Conservation (phyloP, 2,113 vertebrate genomes). For the Pseudonaja textilis region DNA sequence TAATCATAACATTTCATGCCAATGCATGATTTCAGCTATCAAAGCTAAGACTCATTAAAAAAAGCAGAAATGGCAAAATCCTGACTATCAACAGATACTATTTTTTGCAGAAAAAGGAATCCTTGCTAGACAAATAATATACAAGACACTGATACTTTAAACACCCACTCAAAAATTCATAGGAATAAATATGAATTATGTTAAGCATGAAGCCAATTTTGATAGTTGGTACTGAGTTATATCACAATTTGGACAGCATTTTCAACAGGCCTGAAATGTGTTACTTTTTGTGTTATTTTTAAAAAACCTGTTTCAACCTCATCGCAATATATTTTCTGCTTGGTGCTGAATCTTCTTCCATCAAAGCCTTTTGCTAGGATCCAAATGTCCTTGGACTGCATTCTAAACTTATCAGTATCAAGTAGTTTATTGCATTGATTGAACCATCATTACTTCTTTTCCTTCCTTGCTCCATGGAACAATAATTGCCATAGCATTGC, state of each 20-base stretch:
- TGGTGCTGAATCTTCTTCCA: neutral
- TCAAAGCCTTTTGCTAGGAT: neutral
- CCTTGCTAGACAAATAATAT: neutral
- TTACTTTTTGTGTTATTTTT: neutral
- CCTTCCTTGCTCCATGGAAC: neutral
- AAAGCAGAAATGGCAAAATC: neutral
- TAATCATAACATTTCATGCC: neutral
- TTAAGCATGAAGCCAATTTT: neutral
- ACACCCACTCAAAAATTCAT: neutral
- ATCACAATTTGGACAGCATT: conserved; percentile 11
- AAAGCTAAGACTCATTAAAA: neutral
- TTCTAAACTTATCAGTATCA: conserved; percentile 14
- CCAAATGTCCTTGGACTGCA: neutral
- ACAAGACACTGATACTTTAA: neutral
- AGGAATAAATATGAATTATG: neutral
- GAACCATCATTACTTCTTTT: neutral
- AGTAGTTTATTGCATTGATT: conserved; percentile 1
- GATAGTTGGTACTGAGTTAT: conserved; percentile 23
- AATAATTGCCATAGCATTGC: conserved; percentile 19
- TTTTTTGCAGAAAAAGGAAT: neutral
- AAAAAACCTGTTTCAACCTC: neutral
- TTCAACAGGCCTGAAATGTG: conserved; percentile 11
- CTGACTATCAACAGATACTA: neutral
- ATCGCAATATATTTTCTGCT: neutral
- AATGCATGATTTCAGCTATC: neutral